Evolutionary conservation across 1,140 invertebrate genomes (phyloP).

Genomic region (Drosophila arizonae): DNA sequence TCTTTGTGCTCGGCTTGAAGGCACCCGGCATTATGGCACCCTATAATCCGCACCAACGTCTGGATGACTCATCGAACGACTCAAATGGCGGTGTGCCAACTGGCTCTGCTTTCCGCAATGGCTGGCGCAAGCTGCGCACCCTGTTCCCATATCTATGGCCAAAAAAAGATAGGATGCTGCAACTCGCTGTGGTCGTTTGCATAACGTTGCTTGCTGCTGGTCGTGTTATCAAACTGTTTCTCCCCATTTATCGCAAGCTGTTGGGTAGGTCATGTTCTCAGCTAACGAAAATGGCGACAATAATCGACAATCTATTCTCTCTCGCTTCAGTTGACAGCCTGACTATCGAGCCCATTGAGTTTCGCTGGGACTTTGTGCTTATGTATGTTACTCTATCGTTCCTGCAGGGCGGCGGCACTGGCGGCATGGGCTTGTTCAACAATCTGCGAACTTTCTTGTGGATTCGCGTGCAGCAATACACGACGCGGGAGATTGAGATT

Average conservation of each 20-base stretch:
- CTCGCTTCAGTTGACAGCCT: slow-evolving; percentile 89
- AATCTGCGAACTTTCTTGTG: slow-evolving; percentile 95
- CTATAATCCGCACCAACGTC: slow-evolving; percentile 61
- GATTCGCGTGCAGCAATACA: slow-evolving; percentile 98
- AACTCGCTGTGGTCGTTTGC: slow-evolving; percentile 93
- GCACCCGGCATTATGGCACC: slow-evolving; percentile 91
- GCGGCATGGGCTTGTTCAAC: slow-evolving; percentile 95
- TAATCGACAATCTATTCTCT: slow-evolving; percentile 39
- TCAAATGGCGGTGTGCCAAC: slow-evolving; percentile 23
- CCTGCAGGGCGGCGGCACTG: slow-evolving; percentile 95
- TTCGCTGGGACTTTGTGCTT: slow-evolving; percentile 94
- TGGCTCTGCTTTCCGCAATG: slow-evolving; percentile 90
- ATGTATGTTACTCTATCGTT: slow-evolving; percentile 95
- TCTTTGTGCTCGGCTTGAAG: slow-evolving; percentile 93
- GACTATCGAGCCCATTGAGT: slow-evolving; percentile 84
- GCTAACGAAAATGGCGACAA: slow-evolving; percentile 13
- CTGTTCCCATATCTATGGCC: slow-evolving; percentile 98
- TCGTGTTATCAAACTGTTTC: slow-evolving; percentile 95
- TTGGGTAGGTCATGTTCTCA: slow-evolving; percentile 85
- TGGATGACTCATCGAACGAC: slow-evolving; percentile 47
- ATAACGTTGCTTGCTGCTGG: slow-evolving; percentile 90
- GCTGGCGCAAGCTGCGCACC: slow-evolving; percentile 90
- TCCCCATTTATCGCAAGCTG: slow-evolving; percentile 96
- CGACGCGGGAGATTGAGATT: slow-evolving; percentile 94
- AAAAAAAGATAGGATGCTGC: slow-evolving; percentile 89